Percentiles rank a stretch among this genome's conserved stretches.
Evolutionary conservation across 2,797 vertebrate species (phyloP).

Genomic region (Pterois miles): DNA sequence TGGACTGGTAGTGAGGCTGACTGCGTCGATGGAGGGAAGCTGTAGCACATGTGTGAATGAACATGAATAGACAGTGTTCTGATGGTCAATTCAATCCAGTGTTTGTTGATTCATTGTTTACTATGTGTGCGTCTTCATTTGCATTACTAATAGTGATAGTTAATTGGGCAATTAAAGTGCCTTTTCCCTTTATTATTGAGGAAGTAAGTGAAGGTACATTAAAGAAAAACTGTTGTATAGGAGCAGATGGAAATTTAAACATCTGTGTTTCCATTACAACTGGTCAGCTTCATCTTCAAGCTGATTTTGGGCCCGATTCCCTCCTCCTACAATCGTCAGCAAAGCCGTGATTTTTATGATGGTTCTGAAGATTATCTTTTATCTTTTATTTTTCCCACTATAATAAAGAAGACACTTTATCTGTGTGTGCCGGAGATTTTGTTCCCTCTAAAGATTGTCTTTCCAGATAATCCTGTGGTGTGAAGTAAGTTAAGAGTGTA

Average conservation of each 20-base stretch:
- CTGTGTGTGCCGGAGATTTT: no score
- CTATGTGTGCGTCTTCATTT: background rate
- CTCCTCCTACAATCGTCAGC: no score
- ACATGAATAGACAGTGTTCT: background rate
- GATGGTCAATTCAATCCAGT: background rate
- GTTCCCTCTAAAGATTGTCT: no score
- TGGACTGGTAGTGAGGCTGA: conserved; percentile 24
- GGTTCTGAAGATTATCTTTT: no score
- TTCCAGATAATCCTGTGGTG: no score
- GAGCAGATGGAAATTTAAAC: background rate
- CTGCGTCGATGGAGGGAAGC: background rate
- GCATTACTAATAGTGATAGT: background rate
- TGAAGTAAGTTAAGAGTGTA: no score
- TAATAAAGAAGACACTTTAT: no score
- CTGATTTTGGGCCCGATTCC: no score
- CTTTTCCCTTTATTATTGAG: background rate
- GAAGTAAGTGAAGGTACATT: background rate
- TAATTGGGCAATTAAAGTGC: background rate
- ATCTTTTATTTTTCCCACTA: no score
- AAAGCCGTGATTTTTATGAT: no score
- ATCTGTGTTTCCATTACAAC: background rate
- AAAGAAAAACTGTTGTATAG: background rate
- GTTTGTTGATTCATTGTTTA: background rate
- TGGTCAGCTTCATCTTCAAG: background rate
- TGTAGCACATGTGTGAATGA: background rate